These are phyloP conservation scores for Pelvicachromis taeniatus DNA, from an alignment of 2,113 vertebrate genomes.

Conservation along the genomic window DNA sequence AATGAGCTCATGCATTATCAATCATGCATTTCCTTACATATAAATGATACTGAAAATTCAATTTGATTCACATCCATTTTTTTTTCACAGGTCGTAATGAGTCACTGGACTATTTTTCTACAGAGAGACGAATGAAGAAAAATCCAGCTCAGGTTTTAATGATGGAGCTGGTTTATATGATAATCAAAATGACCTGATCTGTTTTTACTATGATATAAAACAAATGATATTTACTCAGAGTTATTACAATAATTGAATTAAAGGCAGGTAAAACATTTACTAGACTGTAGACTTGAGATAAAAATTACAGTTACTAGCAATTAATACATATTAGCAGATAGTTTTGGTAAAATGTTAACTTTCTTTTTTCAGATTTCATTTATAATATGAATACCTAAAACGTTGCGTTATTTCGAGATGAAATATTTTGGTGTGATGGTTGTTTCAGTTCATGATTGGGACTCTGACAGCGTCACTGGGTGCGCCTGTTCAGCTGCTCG, in stretches of 20 bases:
- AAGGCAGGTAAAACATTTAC: no score
- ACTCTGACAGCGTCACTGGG: no score
- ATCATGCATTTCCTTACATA: background rate
- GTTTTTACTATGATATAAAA: background rate
- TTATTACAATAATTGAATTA: background rate
- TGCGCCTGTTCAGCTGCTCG: no score
- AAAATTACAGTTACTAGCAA: background rate
- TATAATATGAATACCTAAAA: background rate
- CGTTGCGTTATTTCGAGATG: no score
- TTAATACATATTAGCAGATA: background rate
- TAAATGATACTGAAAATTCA: background rate
- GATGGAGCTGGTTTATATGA: rapidly evolving
- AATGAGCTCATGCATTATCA: background rate
- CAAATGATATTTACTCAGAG: rapidly evolving
- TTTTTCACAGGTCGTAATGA: background rate
- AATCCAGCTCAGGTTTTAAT: background rate
- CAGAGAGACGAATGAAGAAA: background rate
- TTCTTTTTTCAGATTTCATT: background rate
- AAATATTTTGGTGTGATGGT: no score
- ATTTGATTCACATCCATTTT: background rate
- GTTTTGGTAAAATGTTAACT: background rate
- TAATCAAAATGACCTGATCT: background rate
- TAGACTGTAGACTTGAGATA: no score
- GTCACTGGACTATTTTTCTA: background rate
- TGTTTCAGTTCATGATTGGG: no score